These are phyloP conservation scores for Eleutherodactylus coqui DNA, from an alignment of 2,797 vertebrate genomes.

Conservation along the genomic window DNA sequence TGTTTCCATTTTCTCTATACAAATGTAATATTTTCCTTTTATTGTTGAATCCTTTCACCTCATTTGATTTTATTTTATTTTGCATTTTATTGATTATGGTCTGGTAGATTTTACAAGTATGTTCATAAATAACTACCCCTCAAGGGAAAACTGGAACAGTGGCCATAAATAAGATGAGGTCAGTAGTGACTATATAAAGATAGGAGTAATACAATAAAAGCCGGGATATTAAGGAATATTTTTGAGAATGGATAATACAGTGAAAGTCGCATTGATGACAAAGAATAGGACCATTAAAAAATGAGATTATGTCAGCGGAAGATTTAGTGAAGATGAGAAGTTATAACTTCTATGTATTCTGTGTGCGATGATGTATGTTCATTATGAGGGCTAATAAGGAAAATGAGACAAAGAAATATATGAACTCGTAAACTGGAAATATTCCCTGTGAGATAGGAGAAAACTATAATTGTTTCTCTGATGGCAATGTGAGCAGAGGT, in stretches of 20 bases:
- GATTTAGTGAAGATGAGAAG: conserved; percentile 16
- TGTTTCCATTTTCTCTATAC: neutral
- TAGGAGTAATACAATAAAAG: neutral
- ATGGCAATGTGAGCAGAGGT: conserved; percentile 29
- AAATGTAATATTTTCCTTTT: conserved; percentile 22
- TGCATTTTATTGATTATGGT: conserved; percentile 19
- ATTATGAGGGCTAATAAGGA: neutral
- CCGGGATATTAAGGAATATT: conserved; percentile 2
- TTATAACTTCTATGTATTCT: neutral
- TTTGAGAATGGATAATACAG: neutral
- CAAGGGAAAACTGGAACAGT: conserved; percentile 1
- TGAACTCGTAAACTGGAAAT: conserved; percentile 16
- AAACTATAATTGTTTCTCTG: conserved; percentile 17
- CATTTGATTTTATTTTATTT: conserved; percentile 27
- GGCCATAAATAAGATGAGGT: conserved; percentile 20
- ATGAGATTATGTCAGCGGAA: conserved; percentile 19
- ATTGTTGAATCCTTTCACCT: conserved; percentile 8
- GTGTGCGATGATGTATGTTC: neutral
- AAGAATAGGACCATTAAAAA: conserved; percentile 27
- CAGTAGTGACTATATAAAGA: neutral
- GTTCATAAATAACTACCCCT: conserved; percentile 11
- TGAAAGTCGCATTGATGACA: neutral
- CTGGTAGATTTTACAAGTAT: conserved; percentile 19
- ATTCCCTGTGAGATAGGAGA: neutral
- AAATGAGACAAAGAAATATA: conserved; percentile 10